Percentiles rank a stretch among this genome's conserved stretches.
phyloP scores from a whole-genome alignment of 2,888 invertebrate species.

The Lithophane socia region DNA sequence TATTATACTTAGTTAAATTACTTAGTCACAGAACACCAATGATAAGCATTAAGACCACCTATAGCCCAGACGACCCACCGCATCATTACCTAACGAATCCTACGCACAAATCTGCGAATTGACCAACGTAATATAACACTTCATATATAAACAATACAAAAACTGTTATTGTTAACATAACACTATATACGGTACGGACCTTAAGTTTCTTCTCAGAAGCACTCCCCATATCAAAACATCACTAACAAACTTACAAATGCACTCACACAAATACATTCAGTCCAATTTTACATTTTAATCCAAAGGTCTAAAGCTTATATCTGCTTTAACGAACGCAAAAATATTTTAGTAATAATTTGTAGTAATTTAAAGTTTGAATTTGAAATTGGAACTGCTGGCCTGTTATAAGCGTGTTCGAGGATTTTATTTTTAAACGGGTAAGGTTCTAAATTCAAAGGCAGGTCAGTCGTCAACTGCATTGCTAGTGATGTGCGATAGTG shows the following conservation, averaged over 20 bases:
- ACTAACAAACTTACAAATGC: slow-evolving; percentile 53
- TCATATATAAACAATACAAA: slow-evolving; percentile 80
- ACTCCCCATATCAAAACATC: slow-evolving; percentile 78
- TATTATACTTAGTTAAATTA: slow-evolving; percentile 21
- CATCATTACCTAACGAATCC: slow-evolving; percentile 73
- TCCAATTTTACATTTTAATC: slow-evolving; percentile 54
- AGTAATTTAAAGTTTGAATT: slow-evolving; percentile 80
- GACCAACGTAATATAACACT: slow-evolving; percentile 78
- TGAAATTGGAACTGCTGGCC: slow-evolving; percentile 82
- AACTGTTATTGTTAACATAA: slow-evolving; percentile 81
- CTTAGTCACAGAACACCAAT: slow-evolving; percentile 49
- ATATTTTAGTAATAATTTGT: slow-evolving; percentile 78
- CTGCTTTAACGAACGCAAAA: slow-evolving; percentile 52
- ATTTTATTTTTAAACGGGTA: slow-evolving; percentile 59
- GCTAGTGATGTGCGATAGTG: slow-evolving; percentile 42
- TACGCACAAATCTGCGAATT: slow-evolving; percentile 87
- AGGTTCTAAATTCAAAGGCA: slow-evolving; percentile 60
- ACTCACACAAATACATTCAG: slow-evolving; percentile 23
- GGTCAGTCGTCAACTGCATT: slow-evolving; percentile 25
- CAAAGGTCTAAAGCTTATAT: slow-evolving; percentile 56
- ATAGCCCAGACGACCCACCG: slow-evolving; percentile 72
- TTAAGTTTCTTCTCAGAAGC: slow-evolving; percentile 81
- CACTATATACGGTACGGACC: slow-evolving; percentile 77
- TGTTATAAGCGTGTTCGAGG: slow-evolving; percentile 69
- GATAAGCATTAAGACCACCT: slow-evolving; percentile 73